A percentile compares a stretch with the other conserved stretches of the same genome.
Conservation (phyloP, 2,888 invertebrate species). For the Meiosimyza decipiens region DNA sequence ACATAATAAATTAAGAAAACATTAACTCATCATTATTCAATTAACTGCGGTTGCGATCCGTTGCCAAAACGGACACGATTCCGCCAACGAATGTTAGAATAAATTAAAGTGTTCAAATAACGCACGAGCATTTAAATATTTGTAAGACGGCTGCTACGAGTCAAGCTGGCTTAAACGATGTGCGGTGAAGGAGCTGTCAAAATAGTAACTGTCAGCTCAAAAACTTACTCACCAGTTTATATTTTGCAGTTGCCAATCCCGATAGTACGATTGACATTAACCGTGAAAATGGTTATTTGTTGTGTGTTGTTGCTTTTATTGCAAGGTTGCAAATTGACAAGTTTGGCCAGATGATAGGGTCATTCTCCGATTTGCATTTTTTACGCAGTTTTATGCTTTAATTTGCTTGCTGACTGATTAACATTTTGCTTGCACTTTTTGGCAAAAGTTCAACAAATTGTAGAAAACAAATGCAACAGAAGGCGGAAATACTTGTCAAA, state of each 20-base stretch:
- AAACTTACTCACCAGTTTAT: neutral
- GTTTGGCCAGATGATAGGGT: slow-evolving; percentile 47
- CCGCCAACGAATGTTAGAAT: neutral
- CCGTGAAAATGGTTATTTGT: slow-evolving; percentile 26
- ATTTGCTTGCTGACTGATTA: neutral
- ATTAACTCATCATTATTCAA: slow-evolving; percentile 19
- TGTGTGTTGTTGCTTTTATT: slow-evolving; percentile 35
- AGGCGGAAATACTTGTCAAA: slow-evolving; percentile 5
- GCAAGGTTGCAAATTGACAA: slow-evolving; percentile 42
- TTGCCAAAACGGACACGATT: neutral
- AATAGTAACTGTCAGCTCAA: slow-evolving; percentile 8
- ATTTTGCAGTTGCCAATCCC: neutral
- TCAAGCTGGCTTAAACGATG: neutral
- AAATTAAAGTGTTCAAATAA: slow-evolving; percentile 19
- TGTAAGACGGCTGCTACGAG: neutral
- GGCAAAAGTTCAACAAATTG: slow-evolving; percentile 19
- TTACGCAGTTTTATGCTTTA: slow-evolving; percentile 19
- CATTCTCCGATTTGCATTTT: slow-evolving; percentile 36
- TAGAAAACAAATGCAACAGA: no score
- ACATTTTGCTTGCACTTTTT: slow-evolving; percentile 7
- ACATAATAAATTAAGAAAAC: no score
- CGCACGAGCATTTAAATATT: slow-evolving; percentile 6
- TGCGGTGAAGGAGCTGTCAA: slow-evolving; percentile 22
- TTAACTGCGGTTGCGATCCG: slow-evolving; percentile 11
- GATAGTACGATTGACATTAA: slow-evolving; percentile 17